Evolutionary conservation across 92 coral and sea anemone genomes (phyloP).

Genomic region (Porites cylindrica): DNA sequence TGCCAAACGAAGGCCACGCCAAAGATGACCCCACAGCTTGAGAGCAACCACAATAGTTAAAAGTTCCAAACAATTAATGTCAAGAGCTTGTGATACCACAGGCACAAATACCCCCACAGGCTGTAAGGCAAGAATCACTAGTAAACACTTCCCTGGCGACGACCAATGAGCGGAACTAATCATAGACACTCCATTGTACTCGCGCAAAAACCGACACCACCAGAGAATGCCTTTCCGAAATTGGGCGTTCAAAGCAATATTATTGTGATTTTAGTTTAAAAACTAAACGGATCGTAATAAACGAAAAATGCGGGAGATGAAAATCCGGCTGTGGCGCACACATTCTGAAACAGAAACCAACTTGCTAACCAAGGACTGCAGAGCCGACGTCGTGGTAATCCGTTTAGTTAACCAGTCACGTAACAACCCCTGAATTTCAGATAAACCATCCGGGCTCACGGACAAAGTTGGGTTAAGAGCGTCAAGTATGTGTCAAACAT

Average conservation of each 20-base stretch:
- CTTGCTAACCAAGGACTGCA: background rate
- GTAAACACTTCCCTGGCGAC: background rate
- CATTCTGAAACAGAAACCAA: too few species aligned
- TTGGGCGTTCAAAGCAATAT: too few species aligned
- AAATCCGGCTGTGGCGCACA: too few species aligned
- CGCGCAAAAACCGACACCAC: background rate
- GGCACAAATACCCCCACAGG: background rate
- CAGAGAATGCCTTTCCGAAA: too few species aligned
- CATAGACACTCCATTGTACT: constrained; percentile 16
- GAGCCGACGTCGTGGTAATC: background rate
- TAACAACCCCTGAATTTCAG: background rate
- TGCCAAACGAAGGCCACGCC: background rate
- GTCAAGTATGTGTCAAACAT: background rate
- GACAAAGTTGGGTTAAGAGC: background rate
- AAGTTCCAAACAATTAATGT: constrained; percentile 1
- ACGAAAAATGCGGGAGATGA: too few species aligned
- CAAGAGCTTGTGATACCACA: background rate
- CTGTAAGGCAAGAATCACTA: background rate
- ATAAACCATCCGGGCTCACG: background rate
- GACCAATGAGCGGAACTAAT: constrained; percentile 2
- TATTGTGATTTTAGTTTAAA: too few species aligned
- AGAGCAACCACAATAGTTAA: background rate
- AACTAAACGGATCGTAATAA: too few species aligned
- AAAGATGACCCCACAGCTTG: too few species aligned
- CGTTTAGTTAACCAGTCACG: background rate